A percentile compares a stretch with the other conserved stretches of the same genome.
These are phyloP conservation scores for Steinernema hermaphroditum DNA, from an alignment of 2,888 invertebrate species.

Conservation along the genomic window DNA sequence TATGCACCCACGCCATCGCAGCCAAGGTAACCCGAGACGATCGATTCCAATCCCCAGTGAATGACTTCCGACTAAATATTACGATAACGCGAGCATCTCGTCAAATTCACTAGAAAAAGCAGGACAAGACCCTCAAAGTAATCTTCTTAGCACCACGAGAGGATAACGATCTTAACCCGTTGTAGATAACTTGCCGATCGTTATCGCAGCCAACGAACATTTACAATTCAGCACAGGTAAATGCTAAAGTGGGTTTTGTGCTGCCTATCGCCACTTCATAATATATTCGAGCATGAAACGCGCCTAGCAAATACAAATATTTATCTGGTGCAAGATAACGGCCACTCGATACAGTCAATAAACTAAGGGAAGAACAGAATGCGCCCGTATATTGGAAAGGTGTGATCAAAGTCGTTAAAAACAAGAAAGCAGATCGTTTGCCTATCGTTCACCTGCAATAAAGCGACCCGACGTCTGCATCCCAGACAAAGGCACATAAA, in stretches of 20 bases:
- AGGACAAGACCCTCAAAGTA: neutral
- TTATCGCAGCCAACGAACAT: neutral
- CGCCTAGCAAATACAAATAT: neutral
- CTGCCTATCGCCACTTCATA: too few relatives aligned
- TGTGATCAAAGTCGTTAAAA: slow-evolving; percentile 7
- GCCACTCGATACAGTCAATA: neutral
- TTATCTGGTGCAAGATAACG: neutral
- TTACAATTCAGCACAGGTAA: neutral
- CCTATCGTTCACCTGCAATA: neutral
- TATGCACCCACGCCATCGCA: neutral
- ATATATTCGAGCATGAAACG: too few relatives aligned
- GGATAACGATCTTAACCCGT: neutral
- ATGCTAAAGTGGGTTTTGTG: too few relatives aligned
- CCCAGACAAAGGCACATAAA: neutral
- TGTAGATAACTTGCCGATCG: slow-evolving; percentile 1
- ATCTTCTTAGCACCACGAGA: neutral
- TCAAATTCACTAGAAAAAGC: neutral
- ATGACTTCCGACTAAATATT: slow-evolving; percentile 4
- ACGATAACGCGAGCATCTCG: neutral
- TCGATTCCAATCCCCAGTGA: neutral
- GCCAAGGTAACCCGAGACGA: slow-evolving; percentile 26
- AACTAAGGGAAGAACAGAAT: neutral
- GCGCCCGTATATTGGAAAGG: neutral
- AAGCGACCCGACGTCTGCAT: neutral
- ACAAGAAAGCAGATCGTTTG: neutral